Percentiles rank a stretch among this genome's conserved stretches.
Evolutionary conservation across 2,113 vertebrate species (phyloP).

Genomic region (Platysteira castanea): DNA sequence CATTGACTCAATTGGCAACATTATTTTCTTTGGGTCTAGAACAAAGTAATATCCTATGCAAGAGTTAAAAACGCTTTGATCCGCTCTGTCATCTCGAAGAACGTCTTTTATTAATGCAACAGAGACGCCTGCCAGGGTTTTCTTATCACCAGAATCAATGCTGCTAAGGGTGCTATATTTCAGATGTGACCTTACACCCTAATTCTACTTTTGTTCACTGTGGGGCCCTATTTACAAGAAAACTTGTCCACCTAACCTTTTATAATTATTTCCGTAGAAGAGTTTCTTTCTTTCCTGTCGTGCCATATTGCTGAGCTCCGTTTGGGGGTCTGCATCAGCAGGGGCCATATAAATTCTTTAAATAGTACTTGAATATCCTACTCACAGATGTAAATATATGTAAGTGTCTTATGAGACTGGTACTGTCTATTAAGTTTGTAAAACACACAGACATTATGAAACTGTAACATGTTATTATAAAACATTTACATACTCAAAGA

Average conservation of each 20-base stretch:
- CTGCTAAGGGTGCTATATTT: constrained; percentile 11
- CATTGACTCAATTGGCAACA: neutral
- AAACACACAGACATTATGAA: constrained; percentile 16
- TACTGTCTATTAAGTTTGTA: constrained; percentile 9
- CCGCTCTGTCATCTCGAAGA: neutral
- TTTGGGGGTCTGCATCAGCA: neutral
- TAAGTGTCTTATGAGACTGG: neutral
- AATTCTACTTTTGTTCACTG: neutral
- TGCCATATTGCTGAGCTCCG: neutral
- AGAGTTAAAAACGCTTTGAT: constrained; percentile 27
- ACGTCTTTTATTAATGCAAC: neutral
- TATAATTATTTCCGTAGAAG: neutral
- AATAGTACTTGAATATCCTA: neutral
- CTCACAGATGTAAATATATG: neutral
- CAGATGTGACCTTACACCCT: neutral
- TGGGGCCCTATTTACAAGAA: neutral
- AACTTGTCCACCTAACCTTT: neutral
- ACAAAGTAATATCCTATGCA: neutral
- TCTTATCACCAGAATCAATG: constrained; percentile 25
- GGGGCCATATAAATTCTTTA: neutral
- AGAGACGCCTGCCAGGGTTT: neutral
- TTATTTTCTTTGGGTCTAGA: neutral
- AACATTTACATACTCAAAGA: constrained; percentile 41
- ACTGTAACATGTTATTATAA: constrained; percentile 33
- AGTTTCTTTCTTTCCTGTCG: neutral